Percentiles rank a stretch among this genome's conserved stretches.
These are phyloP conservation scores for Sebastes schlegelii DNA, from an alignment of 2,113 vertebrate genomes.

Conservation along the genomic window DNA sequence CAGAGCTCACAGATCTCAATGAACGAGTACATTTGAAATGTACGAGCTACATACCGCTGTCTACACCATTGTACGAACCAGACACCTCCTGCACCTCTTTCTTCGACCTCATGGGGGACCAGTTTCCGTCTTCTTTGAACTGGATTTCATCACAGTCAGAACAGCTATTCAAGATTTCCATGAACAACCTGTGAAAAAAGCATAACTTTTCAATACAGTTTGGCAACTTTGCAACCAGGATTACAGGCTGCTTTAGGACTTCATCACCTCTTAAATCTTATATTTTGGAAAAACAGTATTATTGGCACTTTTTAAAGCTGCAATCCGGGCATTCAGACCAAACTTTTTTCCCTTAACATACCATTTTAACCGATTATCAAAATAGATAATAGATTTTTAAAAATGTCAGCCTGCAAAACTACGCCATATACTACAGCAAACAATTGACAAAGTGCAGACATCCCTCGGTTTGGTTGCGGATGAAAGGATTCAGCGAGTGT, in stretches of 20 bases:
- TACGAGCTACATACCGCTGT: constrained; percentile 81
- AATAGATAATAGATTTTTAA: too few relatives aligned
- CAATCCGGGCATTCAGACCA: background rate
- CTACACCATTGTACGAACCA: constrained; percentile 91
- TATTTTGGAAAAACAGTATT: background rate
- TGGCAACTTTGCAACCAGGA: background rate
- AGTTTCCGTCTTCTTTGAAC: constrained; percentile 96
- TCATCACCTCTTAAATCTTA: background rate
- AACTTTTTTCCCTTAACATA: too few relatives aligned
- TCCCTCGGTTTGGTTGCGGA: background rate
- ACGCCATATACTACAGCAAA: background rate
- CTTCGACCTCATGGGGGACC: constrained; percentile 97
- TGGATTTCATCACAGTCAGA: constrained; percentile 98
- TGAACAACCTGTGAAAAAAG: constrained; percentile 89
- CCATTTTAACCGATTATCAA: too few relatives aligned
- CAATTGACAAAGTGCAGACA: background rate
- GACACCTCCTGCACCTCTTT: constrained; percentile 96
- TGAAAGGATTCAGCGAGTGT: background rate
- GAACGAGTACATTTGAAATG: background rate
- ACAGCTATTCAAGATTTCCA: constrained; percentile 98
- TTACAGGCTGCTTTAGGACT: background rate
- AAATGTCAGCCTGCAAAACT: background rate
- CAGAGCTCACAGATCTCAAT: background rate
- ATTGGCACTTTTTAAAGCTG: background rate
- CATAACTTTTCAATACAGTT: background rate